phyloP scores from a whole-genome alignment of 2,888 invertebrate species.

The Monopis laevigella region DNA sequence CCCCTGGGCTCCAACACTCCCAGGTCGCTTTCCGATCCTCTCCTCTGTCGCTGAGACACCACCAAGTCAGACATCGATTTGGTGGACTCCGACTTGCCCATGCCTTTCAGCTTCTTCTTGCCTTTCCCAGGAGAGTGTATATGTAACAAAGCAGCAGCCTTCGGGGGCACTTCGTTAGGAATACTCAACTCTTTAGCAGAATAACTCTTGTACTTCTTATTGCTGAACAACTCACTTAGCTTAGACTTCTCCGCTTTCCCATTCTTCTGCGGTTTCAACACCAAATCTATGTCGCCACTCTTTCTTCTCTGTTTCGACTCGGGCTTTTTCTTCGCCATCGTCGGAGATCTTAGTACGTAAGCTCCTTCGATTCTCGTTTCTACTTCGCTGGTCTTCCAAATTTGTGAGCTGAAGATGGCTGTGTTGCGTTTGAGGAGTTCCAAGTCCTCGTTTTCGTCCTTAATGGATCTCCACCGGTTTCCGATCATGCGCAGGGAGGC shows the following conservation, averaged over 20 bases:
- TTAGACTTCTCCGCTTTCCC: slow-evolving; percentile 53
- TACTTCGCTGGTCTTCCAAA: slow-evolving; percentile 50
- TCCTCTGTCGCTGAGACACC: slow-evolving; percentile 36
- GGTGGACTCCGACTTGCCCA: slow-evolving; percentile 51
- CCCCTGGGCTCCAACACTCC: slow-evolving; percentile 25
- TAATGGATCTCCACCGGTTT: slow-evolving; percentile 65
- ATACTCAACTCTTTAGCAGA: slow-evolving; percentile 46
- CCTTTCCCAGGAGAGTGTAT: slow-evolving; percentile 59
- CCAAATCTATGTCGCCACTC: slow-evolving; percentile 53
- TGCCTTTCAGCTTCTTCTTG: slow-evolving; percentile 44
- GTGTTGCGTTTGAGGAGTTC: slow-evolving; percentile 44
- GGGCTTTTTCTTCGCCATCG: slow-evolving; percentile 49
- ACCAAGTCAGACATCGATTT: slow-evolving; percentile 41
- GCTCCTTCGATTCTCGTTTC: slow-evolving; percentile 31
- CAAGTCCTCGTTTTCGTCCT: slow-evolving; percentile 44
- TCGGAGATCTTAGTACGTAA: slow-evolving; percentile 27
- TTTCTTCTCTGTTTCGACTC: slow-evolving; percentile 46
- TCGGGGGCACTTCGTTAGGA: slow-evolving; percentile 67
- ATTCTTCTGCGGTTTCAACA: slow-evolving; percentile 43
- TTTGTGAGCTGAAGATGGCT: slow-evolving; percentile 43
- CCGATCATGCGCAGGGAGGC: slow-evolving; percentile 75
- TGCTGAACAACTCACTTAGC: slow-evolving; percentile 56
- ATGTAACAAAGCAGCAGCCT: slow-evolving; percentile 70
- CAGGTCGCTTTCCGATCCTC: slow-evolving; percentile 58
- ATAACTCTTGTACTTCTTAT: slow-evolving; percentile 52